Evolutionary conservation across 2,113 vertebrate genomes (phyloP).

Genomic region (Smithornis capensis): DNA sequence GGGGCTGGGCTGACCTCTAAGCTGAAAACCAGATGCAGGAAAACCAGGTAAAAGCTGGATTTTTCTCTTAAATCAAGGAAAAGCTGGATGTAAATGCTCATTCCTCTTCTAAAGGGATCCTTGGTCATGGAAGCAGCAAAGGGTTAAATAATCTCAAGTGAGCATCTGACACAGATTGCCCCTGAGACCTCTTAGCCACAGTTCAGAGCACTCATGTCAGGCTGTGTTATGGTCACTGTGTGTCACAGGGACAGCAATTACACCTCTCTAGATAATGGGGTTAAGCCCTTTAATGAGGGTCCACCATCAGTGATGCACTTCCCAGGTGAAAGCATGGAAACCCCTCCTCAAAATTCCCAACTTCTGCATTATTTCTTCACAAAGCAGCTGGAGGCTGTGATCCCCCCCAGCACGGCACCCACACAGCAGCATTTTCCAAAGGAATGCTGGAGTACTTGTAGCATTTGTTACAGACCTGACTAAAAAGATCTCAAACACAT

Average conservation of each 20-base stretch:
- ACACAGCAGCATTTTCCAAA: background rate
- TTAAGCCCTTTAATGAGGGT: background rate
- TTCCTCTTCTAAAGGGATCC: background rate
- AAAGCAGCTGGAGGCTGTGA: background rate
- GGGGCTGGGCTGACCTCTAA: background rate
- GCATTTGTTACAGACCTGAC: background rate
- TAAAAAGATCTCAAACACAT: background rate
- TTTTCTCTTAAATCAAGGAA: background rate
- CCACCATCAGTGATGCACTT: background rate
- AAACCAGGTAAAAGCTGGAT: background rate
- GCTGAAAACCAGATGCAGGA: background rate
- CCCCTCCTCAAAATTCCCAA: background rate
- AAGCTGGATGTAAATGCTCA: background rate
- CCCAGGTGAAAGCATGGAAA: background rate
- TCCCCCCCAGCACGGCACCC: background rate
- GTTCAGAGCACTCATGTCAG: background rate
- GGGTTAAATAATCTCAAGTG: background rate
- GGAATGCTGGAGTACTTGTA: rapidly evolving
- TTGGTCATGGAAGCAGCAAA: background rate
- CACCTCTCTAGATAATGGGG: background rate
- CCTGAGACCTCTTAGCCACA: background rate
- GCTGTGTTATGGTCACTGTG: background rate
- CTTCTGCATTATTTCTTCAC: background rate
- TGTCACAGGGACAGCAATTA: background rate
- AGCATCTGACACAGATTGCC: background rate